Evolutionary conservation across 1,140 invertebrate genomes (phyloP), one percentile per base, ranked within the genome.

Genomic region (Cylas formicarius): DNA sequence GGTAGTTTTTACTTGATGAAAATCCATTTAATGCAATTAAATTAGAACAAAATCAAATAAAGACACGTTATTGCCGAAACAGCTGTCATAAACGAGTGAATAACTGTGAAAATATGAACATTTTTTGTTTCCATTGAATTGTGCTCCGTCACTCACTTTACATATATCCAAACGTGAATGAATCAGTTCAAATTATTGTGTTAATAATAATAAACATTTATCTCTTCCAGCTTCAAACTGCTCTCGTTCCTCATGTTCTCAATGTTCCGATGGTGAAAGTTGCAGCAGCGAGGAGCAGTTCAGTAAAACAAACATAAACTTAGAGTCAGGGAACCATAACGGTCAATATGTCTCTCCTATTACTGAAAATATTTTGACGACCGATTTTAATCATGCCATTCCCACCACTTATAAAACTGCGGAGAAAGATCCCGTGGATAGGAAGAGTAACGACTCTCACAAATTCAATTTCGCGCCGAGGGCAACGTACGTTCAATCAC

Each of bases 161-260:
- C n/a, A n/a, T n/a, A n/a, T n/a, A n/a, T n/a, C n/a, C n/a, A n/a
- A n/a, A n/a, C n/a, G n/a, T n/a, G n/a, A n/a, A n/a, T n/a, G n/a
- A n/a, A n/a, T n/a, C n/a, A n/a, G n/a, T n/a, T n/a, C n/a, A n/a
- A n/a, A n/a, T n/a, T n/a, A n/a, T n/a, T n/a, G n/a, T n/a, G n/a
- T n/a, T n/a, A n/a, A n/a, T n/a, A n/a, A n/a, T n/a, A n/a, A n/a
- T n/a, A n/a, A n/a, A n/a, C n/a, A n/a, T n/a, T n/a, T 35, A 16
- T 16, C 11, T 19, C 24, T 57, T 58, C 36, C 44, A 72, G 72
- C 71, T 57, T 78, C 76, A 0, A 75, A 74, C 3, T 77, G 74
- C 57, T 75, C 76, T 2, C 66, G 73, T 46, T 60, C 71, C 42
- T 71, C 72, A 1, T 74, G 73, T 53, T 74, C 72, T 2, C 49